Conservation (phyloP, 2,888 invertebrate species). For the Epiperipatus broadwayi region DNA sequence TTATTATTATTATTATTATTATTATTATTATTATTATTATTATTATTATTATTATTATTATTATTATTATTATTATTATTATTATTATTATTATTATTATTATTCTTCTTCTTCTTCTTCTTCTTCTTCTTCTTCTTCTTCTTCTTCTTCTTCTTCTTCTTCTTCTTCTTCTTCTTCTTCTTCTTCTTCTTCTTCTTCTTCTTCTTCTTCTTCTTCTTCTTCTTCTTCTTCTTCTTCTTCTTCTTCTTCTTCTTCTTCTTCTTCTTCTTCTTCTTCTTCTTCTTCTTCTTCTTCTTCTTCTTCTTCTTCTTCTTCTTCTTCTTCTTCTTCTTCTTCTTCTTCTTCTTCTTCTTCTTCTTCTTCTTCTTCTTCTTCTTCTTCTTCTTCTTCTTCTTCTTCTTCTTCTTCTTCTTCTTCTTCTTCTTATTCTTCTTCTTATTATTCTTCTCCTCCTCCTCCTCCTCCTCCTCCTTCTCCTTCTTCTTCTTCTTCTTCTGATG, state of each 20-base stretch:
- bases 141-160: not conserved
- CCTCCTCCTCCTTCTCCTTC: not conserved
- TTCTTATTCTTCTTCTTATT: too few species aligned
- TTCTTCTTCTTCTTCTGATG: too few species aligned
- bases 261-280: not conserved
- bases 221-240: not conserved
- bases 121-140: not conserved
- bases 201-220: not conserved
- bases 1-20: too few species aligned
- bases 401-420: not conserved
- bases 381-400: not conserved
- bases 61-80: not conserved
- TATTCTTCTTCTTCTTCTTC: too few species aligned
- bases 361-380: not conserved
- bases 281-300: not conserved
- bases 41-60: too few species aligned
- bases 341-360: not conserved
- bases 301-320: not conserved
- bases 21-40: too few species aligned
- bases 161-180: not conserved
- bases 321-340: not conserved
- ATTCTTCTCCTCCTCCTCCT: not conserved
- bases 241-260: not conserved
- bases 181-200: not conserved
- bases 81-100: not conserved